Evolutionary conservation across 2,797 vertebrate genomes (phyloP), one percentile per base, ranked within the genome.

Genomic region (Setipinna tenuifilis): DNA sequence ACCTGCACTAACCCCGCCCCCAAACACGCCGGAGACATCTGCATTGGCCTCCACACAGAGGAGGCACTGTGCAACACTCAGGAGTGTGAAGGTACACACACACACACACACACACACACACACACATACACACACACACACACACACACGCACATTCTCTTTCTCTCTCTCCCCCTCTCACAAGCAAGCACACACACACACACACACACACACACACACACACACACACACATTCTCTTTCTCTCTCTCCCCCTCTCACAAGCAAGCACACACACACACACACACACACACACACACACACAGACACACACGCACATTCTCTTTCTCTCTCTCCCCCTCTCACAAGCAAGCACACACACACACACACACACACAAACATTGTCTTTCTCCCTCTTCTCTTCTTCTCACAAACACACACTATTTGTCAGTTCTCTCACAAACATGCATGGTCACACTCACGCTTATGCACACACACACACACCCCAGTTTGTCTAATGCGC

Each of bases 41-140:
- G 98, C 82, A 95, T 98, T 0, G 98, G 98, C 1, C 95, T 99
- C 83, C 98, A 99, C 93, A 99, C 98, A 0, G 98, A 99, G 61
- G 98, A 99, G 89, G 98, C 98, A 0, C 96, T 99, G 81, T 99
- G 98, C 90, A 98, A 96, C 89, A 98, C 96, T 0, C 96, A 98
- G 48, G 87, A 93, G 0, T 99, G 98, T 81, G 96, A 97, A 87
- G 98, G 98, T 98, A 92, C 21, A 59, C 59, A 84, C 83, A 78
- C 65, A 82, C 54, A 59, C 35, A 57, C 44, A 19, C 12, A 3
- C 16, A 25, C 23, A 78, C 25, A 21, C 82, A 82, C 50, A 59
- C 54, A 82, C 54, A 35, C 25, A 61, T 62, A 50, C 59, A 84
- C 83, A 48, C 12, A 41, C 58, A 83, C 57, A 83, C 10, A 28